Evolutionary conservation across 2,797 vertebrate genomes (phyloP).

Genomic region (Chromobotia macracanthus): DNA sequence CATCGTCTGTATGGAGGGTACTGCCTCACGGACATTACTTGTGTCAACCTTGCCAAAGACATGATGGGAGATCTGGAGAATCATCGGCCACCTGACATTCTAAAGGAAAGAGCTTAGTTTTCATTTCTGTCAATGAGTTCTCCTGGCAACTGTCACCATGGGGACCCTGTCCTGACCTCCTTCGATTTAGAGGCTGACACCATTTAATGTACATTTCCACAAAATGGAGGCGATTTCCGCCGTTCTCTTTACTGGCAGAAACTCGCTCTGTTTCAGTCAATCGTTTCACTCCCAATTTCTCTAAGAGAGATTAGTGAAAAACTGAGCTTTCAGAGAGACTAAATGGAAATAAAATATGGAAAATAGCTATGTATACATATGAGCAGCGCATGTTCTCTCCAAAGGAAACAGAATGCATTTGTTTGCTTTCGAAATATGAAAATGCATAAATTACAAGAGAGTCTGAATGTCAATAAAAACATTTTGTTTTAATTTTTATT

Average conservation of each 20-base stretch:
- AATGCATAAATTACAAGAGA: background rate
- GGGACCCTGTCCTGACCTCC: conserved; percentile 74
- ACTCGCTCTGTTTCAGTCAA: conserved; percentile 63
- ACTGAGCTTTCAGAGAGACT: conserved; percentile 50
- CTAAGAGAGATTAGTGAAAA: conserved; percentile 61
- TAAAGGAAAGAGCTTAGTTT: conserved; percentile 49
- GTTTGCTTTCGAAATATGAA: background rate
- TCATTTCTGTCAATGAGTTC: conserved; percentile 53
- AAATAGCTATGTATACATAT: conserved; percentile 32
- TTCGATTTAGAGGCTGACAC: conserved; percentile 70
- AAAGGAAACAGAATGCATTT: too few relatives aligned
- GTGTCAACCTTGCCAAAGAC: conserved; percentile 81
- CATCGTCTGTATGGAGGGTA: conserved; percentile 67
- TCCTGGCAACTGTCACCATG: conserved; percentile 68
- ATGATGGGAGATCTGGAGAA: conserved; percentile 77
- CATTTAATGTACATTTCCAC: conserved; percentile 79
- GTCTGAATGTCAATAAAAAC: background rate
- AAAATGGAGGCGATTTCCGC: conserved; percentile 68
- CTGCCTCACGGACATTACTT: conserved; percentile 76
- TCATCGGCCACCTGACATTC: conserved; percentile 77
- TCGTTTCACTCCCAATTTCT: conserved; percentile 67
- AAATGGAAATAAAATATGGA: conserved; percentile 55
- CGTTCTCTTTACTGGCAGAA: conserved; percentile 63
- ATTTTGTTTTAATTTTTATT: too few relatives aligned
- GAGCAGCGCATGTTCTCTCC: background rate